Percentiles rank a stretch among this genome's conserved stretches.
Conservation (phyloP, 1,140 invertebrate species). For the Drosophila takahashii region DNA sequence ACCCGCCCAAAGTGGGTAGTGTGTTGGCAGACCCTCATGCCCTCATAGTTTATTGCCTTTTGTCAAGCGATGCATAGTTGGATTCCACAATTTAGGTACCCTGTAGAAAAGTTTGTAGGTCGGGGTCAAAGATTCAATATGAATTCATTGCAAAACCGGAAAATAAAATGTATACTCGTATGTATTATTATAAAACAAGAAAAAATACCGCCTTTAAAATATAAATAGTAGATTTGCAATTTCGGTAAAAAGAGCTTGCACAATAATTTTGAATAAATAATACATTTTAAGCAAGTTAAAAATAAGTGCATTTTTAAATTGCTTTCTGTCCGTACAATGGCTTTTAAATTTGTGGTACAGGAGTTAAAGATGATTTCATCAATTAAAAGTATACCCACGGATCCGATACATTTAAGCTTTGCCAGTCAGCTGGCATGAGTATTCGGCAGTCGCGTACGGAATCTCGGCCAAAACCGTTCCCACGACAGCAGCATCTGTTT, state of each 20-base stretch:
- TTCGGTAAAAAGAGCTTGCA: no score
- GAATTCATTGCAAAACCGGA: not conserved
- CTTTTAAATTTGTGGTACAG: not conserved
- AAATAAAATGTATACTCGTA: not conserved
- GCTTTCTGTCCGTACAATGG: no score
- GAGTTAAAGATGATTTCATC: not conserved
- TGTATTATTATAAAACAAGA: not conserved
- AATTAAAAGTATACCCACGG: not conserved
- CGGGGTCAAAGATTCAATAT: not conserved
- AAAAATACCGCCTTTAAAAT: not conserved
- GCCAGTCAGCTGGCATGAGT: conserved; percentile 2
- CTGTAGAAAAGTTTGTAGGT: not conserved
- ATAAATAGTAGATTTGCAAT: not conserved
- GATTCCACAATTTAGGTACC: conserved; percentile 13
- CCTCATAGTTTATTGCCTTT: conserved; percentile 71
- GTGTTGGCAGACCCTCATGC: conserved; percentile 33
- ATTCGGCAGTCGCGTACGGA: not conserved
- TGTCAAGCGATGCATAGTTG: conserved; percentile 64
- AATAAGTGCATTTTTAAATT: no score
- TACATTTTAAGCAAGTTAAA: no score
- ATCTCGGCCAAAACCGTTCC: conserved; percentile 2
- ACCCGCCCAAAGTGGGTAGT: conserved; percentile 13
- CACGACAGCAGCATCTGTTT: conserved; percentile 66
- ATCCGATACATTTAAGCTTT: no score
- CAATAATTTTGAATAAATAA: no score